Evolutionary conservation across 2,888 invertebrate genomes (phyloP).

Genomic region (Xanthia icteritia): DNA sequence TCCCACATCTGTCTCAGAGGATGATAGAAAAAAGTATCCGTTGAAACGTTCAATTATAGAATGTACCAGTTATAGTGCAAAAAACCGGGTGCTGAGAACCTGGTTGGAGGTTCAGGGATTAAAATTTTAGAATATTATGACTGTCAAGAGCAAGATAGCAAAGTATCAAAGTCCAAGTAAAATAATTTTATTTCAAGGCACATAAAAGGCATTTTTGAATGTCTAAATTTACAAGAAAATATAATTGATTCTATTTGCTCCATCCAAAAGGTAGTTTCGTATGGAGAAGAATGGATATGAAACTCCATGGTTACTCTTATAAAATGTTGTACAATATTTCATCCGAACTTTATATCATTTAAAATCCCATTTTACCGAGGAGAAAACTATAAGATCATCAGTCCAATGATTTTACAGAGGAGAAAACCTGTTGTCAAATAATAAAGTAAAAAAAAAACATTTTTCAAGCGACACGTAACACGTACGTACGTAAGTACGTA

Average conservation of each 20-base stretch:
- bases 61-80: conserved; percentile 55
- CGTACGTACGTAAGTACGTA: too few relatives aligned
- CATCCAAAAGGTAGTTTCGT: background rate
- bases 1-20: conserved; percentile 83
- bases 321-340: background rate
- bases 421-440: background rate
- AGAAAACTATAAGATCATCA: too few relatives aligned
- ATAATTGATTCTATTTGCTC: too few relatives aligned
- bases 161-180: background rate
- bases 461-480: too few relatives aligned
- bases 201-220: background rate
- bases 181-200: background rate
- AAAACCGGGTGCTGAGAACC: conserved; percentile 27
- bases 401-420: too few relatives aligned
- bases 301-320: background rate
- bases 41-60: conserved; percentile 78
- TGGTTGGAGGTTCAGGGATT: background rate
- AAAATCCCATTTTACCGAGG: background rate
- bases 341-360: too few relatives aligned
- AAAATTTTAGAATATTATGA: background rate
- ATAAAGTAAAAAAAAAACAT: background rate
- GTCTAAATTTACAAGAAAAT: background rate
- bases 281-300: background rate
- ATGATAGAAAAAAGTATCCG: conserved; percentile 79
- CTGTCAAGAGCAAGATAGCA: background rate